Evolutionary conservation across 1,140 invertebrate genomes (phyloP), one percentile per base, ranked within the genome.

Genomic region (Akabosia matsudoensis): DNA sequence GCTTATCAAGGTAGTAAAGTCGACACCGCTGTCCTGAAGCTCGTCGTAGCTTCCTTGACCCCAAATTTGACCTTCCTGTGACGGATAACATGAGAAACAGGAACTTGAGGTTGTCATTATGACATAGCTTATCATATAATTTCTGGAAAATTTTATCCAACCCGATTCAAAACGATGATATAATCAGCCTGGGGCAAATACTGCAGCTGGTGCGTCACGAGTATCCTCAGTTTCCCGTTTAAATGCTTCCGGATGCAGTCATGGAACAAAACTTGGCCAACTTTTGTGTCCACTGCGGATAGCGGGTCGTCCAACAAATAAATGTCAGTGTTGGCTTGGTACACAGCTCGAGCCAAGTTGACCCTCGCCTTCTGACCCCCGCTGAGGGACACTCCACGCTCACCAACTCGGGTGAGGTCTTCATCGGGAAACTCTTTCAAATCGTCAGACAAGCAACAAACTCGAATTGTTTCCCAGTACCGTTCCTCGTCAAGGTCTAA

Each of bases 361-460:
- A 91, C 85, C 75, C 89, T 82, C 79, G 89, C 88, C 77, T 89
- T 90, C 83, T 90, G 89, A 52, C 73, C 87, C 18, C 87, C 89
- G 71, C 80, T 80, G 45, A 76, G 76, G 0, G 54, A 14, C 16
- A 67, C 37, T 7, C 72, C 76, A 24, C 45, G 30, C n/a, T 76
- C 75, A 22, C 75, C 75, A 37, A 76, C 71, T 1, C 56, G 7
- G 1, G 75, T 76, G 13, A 73, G 22, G 30, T 76, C 75, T n/a
- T 4, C 22, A 79, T 85, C 81, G 1, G 86, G 84, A 78, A 76
- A 31, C 37, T 73, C 37, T 73, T 73, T 45, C 37, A 76, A 33
- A 33, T 76, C 75, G 4, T 72, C 33, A 1, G 16, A 26, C 33
- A 77, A 54, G 24, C 70, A 30, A 51, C 76, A 77, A 3, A 33